Evolutionary conservation across 2,113 vertebrate genomes (phyloP), one percentile per base, ranked within the genome.

Genomic region (Aspidoscelis tigris): DNA sequence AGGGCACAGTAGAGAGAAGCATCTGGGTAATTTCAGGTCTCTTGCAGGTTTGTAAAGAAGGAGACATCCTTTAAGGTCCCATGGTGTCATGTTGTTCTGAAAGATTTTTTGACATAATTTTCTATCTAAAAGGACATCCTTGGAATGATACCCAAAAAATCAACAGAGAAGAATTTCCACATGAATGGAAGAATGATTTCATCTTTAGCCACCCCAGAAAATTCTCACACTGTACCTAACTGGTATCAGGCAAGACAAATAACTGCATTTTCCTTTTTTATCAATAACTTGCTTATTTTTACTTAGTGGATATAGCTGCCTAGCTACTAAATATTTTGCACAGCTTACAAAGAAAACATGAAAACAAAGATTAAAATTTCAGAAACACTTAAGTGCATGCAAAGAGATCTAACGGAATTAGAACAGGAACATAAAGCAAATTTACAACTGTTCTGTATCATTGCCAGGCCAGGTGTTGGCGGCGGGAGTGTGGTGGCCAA

Each of bases 201-300:
- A 44, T 33, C 80, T 6, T 1, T 44, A 58, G 68, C 22, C 18
- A 20, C 0, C 0, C 1, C 53, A 7, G 53, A 44, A 47, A 41
- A 47, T 47, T 39, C 21, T 47, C 66, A 33, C 1, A 14, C 24
- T n/a, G 33, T 75, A 11, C 83, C 39, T 66, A 6, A n/a, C n/a
- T 74, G 83, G 80, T 33, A 79, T 58, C 53, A 87, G 66, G 76
- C 76, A 73, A 87, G 84, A 80, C 74, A 86, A 83, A 87, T 21
- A 2, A 43, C 9, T 68, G 18, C 12, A 5, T 16, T 7, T 0
- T 11, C 22, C 10, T 1, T 12, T 5, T 33, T 39, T 73, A 77
- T 70, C 39, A 20, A 24, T 39, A 14, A 10, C 11, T 5, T 61
- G 18, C 14, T 2, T 16, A 61, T 61, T 14, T 58, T 61, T 61